Base-by-base conservation (phyloP, 1,140 invertebrate genomes). In the Trachymyrmex septentrionalis region DNA sequence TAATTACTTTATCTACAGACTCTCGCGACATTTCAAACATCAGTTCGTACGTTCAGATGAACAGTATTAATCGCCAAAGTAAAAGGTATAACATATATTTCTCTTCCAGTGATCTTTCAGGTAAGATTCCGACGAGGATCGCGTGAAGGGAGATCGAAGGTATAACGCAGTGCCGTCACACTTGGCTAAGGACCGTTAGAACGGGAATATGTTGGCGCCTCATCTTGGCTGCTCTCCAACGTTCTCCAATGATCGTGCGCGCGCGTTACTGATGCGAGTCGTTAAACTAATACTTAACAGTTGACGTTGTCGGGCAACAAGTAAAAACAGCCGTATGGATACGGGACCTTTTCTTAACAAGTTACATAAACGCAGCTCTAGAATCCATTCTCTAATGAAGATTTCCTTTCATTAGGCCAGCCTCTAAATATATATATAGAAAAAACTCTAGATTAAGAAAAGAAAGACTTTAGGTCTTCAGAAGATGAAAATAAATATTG, bases 121-220 rank as follows among this genome's bases (percentile, higher is more conserved):
- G 24, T 19, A 50, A 21, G 34, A 44, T 48, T 57, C 48, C 66
- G 27, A 50, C 3, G 57, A 38, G 82, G 34, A 57, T 66, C 82
- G 73, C 61, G 72, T 19, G 63, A 50, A 63, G 67, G 30, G 55
- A 34, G 10, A 3, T 5, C 50, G 34, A 73, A 30, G 85, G 14
- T 61, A 76, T 21, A 73, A 72, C 48, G 12, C 53, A 38, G 24
- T 34, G 10, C 16, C 21, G 66, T 82, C 81, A 69, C 24, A 61
- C 69, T 85, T 85, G 82, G 84, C 87, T 87, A 91, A 91, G 88
- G 85, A 92, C 91, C 92, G 92, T 92, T 92, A 92, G 88, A 91
- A 93, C 88, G 88, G 92, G 90, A 92, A 90, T 91, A 92, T 88
- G 92, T 92, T 92, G 92, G 92, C 93, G 93, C 91, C 92, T 89